These are phyloP conservation scores for Shinisaurus crocodilurus DNA, from an alignment of 2,113 vertebrate species.

Conservation along the genomic window DNA sequence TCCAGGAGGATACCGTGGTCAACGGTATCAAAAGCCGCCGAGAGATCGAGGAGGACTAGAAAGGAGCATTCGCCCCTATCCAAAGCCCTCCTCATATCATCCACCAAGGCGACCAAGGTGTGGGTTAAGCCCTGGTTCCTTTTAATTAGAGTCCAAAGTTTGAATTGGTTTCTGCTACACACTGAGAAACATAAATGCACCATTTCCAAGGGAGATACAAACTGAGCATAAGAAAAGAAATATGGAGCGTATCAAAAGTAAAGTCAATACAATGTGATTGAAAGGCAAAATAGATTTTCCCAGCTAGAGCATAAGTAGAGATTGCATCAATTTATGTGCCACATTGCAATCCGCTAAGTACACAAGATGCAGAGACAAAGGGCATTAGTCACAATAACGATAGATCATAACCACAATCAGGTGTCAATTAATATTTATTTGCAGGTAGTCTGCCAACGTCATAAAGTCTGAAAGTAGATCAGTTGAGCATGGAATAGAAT, in stretches of 20 bases:
- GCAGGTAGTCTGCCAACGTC: constrained; percentile 7
- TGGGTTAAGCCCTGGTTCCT: neutral
- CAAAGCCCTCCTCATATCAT: no score
- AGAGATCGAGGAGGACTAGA: no score
- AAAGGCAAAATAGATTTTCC: constrained; percentile 36
- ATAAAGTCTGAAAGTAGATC: constrained; percentile 17
- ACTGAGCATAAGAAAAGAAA: neutral
- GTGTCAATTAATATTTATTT: constrained; percentile 43
- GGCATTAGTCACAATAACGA: constrained; percentile 23
- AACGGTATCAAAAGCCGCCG: no score
- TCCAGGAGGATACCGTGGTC: no score
- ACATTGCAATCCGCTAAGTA: constrained; percentile 15
- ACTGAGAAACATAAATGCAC: neutral
- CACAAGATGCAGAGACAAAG: constrained; percentile 9
- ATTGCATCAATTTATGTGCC: constrained; percentile 21
- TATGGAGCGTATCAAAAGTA: constrained; percentile 33
- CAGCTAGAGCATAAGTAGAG: constrained; percentile 23
- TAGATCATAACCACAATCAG: constrained; percentile 20
- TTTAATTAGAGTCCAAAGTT: neutral
- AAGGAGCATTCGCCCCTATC: no score
- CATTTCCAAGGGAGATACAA: constrained; percentile 6
- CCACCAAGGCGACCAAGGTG: no score
- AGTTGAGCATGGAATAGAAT: constrained; percentile 9
- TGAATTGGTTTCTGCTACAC: neutral
- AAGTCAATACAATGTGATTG: constrained; percentile 39